A percentile compares a stretch with the other conserved stretches of the same genome.
These are phyloP conservation scores for Balaeniceps rex DNA, from an alignment of 2,113 vertebrate species.

Conservation along the genomic window DNA sequence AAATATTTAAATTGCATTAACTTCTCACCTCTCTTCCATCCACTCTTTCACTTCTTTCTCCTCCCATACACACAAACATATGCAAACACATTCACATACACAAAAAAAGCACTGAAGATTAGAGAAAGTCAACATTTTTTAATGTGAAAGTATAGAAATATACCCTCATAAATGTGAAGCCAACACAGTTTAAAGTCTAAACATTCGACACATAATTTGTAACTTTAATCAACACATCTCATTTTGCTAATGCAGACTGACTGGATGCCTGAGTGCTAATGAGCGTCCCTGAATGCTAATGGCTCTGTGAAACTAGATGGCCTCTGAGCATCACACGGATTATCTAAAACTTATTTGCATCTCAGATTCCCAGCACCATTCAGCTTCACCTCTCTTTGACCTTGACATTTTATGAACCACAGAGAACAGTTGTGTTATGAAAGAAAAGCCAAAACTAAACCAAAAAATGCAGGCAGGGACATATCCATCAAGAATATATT, in stretches of 20 bases:
- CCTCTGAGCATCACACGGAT: conserved; percentile 42
- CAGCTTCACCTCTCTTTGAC: conserved; percentile 64
- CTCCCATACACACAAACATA: background rate
- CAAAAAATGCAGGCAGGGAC: background rate
- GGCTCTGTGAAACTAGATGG: conserved; percentile 32
- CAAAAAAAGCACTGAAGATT: background rate
- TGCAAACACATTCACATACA: background rate
- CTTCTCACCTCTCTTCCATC: background rate
- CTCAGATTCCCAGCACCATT: conserved; percentile 47
- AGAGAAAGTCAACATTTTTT: background rate
- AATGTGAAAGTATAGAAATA: background rate
- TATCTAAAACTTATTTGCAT: conserved; percentile 60
- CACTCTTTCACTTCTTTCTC: background rate
- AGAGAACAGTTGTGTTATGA: conserved; percentile 16
- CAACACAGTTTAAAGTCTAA: conserved; percentile 49
- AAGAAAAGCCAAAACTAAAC: conserved; percentile 11
- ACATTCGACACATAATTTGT: conserved; percentile 61
- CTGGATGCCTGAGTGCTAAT: conserved; percentile 62
- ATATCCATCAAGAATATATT: background rate
- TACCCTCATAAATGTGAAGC: conserved; percentile 5
- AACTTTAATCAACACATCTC: conserved; percentile 73
- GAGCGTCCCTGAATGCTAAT: conserved; percentile 64
- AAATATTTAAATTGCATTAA: background rate
- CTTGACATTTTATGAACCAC: conserved; percentile 58
- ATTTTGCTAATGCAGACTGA: conserved; percentile 66